Evolutionary conservation across 2,888 invertebrate species (phyloP).

Genomic region (Troides oblongomaculatus): DNA sequence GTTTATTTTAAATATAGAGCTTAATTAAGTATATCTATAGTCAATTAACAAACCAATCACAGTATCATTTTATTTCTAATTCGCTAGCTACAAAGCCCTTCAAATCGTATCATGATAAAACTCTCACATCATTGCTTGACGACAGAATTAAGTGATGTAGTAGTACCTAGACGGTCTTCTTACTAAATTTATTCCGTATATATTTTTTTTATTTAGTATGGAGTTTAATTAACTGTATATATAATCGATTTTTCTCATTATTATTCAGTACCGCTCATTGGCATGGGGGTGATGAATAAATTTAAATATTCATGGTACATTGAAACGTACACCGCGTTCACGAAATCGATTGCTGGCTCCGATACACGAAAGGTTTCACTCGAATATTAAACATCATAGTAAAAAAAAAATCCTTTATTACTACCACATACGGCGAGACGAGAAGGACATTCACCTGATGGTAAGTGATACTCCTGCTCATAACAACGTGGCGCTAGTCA

Average conservation of each 20-base stretch:
- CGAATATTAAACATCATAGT: background rate
- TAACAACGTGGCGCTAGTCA: no score
- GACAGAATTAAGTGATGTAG: background rate
- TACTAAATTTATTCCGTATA: background rate
- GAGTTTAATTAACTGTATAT: background rate
- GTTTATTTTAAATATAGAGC: no score
- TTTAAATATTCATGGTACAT: slow-evolving; percentile 12
- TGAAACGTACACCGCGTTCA: background rate
- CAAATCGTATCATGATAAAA: no score
- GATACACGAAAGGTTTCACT: background rate
- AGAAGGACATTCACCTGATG: no score
- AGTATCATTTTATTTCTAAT: no score
- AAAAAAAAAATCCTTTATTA: no score
- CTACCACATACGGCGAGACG: no score
- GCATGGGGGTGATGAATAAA: slow-evolving; percentile 1
- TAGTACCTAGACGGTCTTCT: background rate
- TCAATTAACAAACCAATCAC: no score
- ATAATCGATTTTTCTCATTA: background rate
- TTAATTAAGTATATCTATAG: no score
- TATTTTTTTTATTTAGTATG: background rate
- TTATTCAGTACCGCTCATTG: background rate
- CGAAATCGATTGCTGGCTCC: background rate
- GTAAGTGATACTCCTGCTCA: no score
- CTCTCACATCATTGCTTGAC: no score
- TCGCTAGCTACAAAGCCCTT: no score